Conservation (phyloP, 2,797 vertebrate genomes). For the Hypotaenidia okinawae region DNA sequence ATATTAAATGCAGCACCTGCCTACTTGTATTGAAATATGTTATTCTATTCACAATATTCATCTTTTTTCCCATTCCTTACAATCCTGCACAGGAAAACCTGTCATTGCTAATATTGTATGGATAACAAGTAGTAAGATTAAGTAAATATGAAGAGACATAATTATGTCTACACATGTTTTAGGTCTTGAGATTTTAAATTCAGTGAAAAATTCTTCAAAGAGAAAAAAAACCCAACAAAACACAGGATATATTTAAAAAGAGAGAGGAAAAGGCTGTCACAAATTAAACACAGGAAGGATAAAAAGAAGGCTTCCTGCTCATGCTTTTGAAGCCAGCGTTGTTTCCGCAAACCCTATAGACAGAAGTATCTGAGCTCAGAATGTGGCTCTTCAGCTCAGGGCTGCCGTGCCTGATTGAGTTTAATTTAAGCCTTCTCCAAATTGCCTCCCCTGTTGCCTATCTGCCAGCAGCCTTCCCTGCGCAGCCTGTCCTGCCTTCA, state of each 20-base stretch:
- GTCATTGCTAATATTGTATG: fast-evolving
- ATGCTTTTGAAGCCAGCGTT: neutral
- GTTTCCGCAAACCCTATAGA: neutral
- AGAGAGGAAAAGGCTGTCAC: neutral
- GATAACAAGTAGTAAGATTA: neutral
- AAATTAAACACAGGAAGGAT: neutral
- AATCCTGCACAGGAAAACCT: neutral
- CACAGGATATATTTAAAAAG: neutral
- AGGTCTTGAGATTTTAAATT: constrained; percentile 5
- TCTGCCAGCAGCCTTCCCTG: neutral
- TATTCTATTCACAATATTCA: neutral
- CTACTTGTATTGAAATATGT: neutral
- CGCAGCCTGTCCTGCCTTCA: neutral
- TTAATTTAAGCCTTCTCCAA: neutral
- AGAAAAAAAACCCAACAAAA: neutral
- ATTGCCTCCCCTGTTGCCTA: neutral
- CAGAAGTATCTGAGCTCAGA: neutral
- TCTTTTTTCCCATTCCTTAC: neutral
- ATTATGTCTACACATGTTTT: neutral
- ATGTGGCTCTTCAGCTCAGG: neutral
- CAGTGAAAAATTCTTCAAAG: neutral
- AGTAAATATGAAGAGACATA: constrained; percentile 11
- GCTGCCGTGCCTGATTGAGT: neutral
- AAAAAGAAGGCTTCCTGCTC: neutral
- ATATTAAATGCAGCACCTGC: neutral